Evolutionary conservation across 2,797 vertebrate genomes (phyloP).

Genomic region (Oreochromis grahami): DNA sequence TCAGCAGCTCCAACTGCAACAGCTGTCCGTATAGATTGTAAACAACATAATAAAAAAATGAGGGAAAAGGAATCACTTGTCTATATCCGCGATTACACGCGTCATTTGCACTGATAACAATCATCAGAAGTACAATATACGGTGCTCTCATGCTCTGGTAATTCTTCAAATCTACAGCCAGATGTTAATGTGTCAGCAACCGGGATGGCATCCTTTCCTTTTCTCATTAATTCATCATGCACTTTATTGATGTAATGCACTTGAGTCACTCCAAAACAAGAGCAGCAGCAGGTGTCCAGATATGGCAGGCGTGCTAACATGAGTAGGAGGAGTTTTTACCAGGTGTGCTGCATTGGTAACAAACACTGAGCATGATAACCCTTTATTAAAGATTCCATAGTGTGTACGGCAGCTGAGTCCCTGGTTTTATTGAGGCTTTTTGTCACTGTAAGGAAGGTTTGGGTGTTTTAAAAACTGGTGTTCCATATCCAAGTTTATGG

Average conservation of each 20-base stretch:
- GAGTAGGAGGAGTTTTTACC: slow-evolving; percentile 58
- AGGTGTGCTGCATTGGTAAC: slow-evolving; percentile 74
- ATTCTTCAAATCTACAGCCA: slow-evolving; percentile 56
- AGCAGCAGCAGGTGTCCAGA: slow-evolving; percentile 70
- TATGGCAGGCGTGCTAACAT: slow-evolving; percentile 57
- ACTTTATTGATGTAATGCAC: slow-evolving; percentile 63
- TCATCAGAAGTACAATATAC: slow-evolving; percentile 55
- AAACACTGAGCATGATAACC: slow-evolving; percentile 64
- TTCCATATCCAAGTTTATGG: slow-evolving; percentile 40
- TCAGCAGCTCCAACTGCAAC: neutral
- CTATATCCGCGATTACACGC: slow-evolving; percentile 11
- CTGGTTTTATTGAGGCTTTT: slow-evolving; percentile 49
- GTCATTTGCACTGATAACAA: slow-evolving; percentile 58
- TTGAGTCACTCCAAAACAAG: slow-evolving; percentile 68
- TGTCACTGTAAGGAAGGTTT: slow-evolving; percentile 31
- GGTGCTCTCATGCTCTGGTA: slow-evolving; percentile 54
- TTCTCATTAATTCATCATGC: slow-evolving; percentile 63
- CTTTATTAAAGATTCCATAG: slow-evolving; percentile 77
- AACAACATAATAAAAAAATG: slow-evolving; percentile 26
- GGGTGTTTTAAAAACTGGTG: slow-evolving; percentile 39
- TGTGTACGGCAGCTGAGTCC: slow-evolving; percentile 34
- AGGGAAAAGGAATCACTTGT: neutral
- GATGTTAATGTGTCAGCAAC: slow-evolving; percentile 63
- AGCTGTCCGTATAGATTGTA: slow-evolving; percentile 13
- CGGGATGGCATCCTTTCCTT: slow-evolving; percentile 59